These are phyloP conservation scores for Drosophila littoralis DNA, from an alignment of 1,140 invertebrate genomes.

Conservation along the genomic window DNA sequence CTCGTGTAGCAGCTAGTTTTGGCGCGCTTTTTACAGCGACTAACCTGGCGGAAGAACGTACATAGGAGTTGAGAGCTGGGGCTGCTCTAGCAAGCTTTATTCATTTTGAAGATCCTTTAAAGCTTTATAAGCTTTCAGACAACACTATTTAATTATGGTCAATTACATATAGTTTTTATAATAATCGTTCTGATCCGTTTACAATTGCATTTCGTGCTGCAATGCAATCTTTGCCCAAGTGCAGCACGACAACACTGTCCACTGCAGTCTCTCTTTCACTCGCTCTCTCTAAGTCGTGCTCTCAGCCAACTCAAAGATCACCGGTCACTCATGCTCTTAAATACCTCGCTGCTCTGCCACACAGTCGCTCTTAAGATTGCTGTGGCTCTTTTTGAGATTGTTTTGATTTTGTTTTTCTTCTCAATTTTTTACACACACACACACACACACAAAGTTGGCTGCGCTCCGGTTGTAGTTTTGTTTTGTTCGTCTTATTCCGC, in stretches of 20 bases:
- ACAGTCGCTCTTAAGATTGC: constrained; percentile 26
- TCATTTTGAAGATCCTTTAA: too few relatives aligned
- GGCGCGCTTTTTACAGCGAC: constrained; percentile 16
- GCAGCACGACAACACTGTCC: constrained; percentile 73
- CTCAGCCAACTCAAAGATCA: constrained; percentile 4
- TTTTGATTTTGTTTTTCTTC: constrained; percentile 33
- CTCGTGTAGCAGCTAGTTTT: constrained; percentile 1
- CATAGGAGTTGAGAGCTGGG: too few relatives aligned
- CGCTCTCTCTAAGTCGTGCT: constrained; percentile 11
- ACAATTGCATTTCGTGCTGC: constrained; percentile 45
- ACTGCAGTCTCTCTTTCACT: background rate
- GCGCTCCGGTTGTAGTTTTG: constrained; percentile 70
- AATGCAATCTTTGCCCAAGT: constrained; percentile 46
- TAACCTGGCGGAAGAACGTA: background rate
- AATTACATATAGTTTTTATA: too few relatives aligned
- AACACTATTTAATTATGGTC: too few relatives aligned
- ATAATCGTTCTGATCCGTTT: background rate
- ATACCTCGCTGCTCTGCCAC: background rate
- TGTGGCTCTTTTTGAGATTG: constrained; percentile 22
- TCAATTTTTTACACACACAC: constrained; percentile 16
- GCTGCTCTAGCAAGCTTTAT: too few relatives aligned
- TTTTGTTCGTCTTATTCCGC: constrained; percentile 76
- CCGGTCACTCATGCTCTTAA: constrained; percentile 27
- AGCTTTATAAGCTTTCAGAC: too few relatives aligned
- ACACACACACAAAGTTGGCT: constrained; percentile 16